A percentile compares a stretch with the other conserved stretches of the same genome.
Evolutionary conservation across 2,113 vertebrate genomes (phyloP).

Genomic region (Centrocercus urophasianus): DNA sequence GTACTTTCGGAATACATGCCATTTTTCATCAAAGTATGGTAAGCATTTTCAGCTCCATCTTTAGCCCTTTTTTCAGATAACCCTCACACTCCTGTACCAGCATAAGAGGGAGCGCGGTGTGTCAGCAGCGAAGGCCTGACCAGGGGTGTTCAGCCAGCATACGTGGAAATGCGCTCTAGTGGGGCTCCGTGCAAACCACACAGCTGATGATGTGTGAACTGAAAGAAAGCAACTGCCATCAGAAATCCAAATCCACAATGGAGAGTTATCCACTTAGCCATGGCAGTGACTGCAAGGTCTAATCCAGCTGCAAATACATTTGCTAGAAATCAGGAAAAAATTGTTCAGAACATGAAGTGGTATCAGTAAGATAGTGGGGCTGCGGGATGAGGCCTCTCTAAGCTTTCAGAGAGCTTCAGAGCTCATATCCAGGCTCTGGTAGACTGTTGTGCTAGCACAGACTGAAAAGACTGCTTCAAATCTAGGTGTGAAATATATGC

Average conservation of each 20-base stretch:
- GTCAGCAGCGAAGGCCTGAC: neutral
- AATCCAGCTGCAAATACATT: neutral
- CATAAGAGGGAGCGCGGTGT: rapidly evolving
- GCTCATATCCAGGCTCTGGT: neutral
- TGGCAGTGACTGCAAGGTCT: neutral
- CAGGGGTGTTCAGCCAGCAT: neutral
- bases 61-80: neutral
- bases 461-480: neutral
- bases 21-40: neutral
- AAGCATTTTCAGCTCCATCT: neutral
- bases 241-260: neutral
- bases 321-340: neutral
- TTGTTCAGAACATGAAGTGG: neutral
- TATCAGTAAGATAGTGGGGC: neutral
- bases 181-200: neutral
- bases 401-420: neutral
- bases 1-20: neutral
- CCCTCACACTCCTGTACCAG: neutral
- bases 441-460: neutral
- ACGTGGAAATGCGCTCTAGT: neutral
- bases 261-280: neutral
- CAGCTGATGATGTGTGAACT: neutral
- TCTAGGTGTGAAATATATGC: slow-evolving; percentile 10
- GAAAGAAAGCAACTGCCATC: neutral
- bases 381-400: neutral